These are phyloP conservation scores for Notoglanidium macrostoma DNA, from an alignment of 2,797 vertebrate species.

Conservation along the genomic window DNA sequence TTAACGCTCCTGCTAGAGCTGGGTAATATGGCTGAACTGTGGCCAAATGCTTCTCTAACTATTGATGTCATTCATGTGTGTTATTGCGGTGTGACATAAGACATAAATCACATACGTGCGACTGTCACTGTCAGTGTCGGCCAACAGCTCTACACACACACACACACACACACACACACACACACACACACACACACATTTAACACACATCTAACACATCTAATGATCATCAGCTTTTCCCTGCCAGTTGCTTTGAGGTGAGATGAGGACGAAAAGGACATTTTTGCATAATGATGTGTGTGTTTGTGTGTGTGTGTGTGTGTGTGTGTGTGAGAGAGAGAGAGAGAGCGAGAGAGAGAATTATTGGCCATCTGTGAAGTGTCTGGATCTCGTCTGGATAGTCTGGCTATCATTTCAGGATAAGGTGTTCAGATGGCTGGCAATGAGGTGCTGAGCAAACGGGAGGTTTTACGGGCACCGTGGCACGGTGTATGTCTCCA, in stretches of 20 bases:
- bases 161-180: conserved; percentile 1
- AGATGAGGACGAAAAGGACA: conserved; percentile 28
- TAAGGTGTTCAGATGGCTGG: conserved; percentile 61
- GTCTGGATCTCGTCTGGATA: conserved; percentile 55
- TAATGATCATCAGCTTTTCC: conserved; percentile 11
- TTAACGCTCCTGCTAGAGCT: conserved; percentile 15
- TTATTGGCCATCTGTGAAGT: conserved; percentile 38
- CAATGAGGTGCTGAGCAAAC: conserved; percentile 15
- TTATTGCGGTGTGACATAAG: background rate
- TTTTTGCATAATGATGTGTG: conserved; percentile 30
- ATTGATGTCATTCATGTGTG: conserved; percentile 2
- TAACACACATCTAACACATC: conserved; percentile 27
- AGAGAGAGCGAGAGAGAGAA: conserved; percentile 1
- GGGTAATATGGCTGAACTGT: background rate
- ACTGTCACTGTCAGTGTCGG: background rate
- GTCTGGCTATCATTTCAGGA: conserved; percentile 66
- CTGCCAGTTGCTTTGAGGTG: conserved; percentile 35
- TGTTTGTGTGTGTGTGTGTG: conserved; percentile 2
- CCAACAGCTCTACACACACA: background rate
- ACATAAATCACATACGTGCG: background rate
- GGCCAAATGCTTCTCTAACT: conserved; percentile 5
- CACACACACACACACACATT: conserved; percentile 15
- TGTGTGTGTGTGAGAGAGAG: background rate
- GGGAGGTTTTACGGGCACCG: background rate
- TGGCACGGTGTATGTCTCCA: conserved; percentile 27